Evolutionary conservation across 2,888 invertebrate species (phyloP).

Genomic region (Sepiola atlantica): DNA sequence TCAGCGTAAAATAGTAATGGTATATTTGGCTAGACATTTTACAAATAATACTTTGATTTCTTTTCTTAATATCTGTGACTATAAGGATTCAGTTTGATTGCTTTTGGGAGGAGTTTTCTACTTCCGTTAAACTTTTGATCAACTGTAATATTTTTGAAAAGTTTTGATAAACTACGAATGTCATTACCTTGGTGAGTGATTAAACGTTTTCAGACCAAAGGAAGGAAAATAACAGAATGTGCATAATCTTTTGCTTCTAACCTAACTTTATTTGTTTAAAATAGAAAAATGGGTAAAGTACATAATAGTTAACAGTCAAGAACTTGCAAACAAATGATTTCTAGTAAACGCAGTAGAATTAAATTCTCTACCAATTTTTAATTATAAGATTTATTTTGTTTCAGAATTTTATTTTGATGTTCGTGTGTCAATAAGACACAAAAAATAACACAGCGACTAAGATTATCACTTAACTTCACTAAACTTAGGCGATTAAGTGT

Average conservation of each 20-base stretch:
- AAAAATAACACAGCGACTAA: no score
- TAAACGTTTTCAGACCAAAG: not conserved
- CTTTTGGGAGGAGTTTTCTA: not conserved
- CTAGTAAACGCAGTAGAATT: no score
- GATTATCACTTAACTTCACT: no score
- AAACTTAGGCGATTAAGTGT: no score
- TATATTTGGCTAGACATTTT: not conserved
- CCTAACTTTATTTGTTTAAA: constrained; percentile 23
- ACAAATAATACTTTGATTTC: not conserved
- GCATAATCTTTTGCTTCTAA: constrained; percentile 32
- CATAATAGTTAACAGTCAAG: no score
- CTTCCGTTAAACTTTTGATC: not conserved
- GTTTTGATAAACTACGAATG: not conserved
- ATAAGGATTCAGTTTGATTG: not conserved
- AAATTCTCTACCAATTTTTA: no score
- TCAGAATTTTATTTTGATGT: no score
- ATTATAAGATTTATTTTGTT: no score
- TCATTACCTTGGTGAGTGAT: not conserved
- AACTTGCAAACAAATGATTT: no score
- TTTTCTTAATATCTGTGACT: not conserved
- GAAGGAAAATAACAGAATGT: not conserved
- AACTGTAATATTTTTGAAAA: not conserved
- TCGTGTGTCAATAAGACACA: no score
- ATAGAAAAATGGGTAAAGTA: not conserved
- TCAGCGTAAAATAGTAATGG: no score